Percentiles rank a stretch among this genome's conserved stretches.
Conservation (phyloP, 2,888 invertebrate genomes). For the Agrochola lychnidis region DNA sequence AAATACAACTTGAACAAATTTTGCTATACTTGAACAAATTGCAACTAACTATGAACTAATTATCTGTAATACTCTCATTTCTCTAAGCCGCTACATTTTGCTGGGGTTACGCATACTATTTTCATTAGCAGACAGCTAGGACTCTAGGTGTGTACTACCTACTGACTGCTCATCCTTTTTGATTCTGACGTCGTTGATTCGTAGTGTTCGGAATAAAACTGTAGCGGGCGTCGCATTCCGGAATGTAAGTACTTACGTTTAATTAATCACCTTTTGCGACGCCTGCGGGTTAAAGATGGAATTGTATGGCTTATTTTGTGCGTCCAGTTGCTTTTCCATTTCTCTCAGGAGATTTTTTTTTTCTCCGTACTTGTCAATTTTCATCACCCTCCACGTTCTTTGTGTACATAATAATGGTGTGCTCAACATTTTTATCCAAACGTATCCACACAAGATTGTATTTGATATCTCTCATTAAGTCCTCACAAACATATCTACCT, state of each 20-base stretch:
- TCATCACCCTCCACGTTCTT: neutral
- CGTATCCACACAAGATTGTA: slow-evolving; percentile 40
- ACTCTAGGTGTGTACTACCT: neutral
- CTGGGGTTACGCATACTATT: too few relatives aligned
- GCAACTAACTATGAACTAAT: too few relatives aligned
- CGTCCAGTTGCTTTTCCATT: slow-evolving; percentile 1
- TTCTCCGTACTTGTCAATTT: neutral
- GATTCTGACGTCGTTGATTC: too few relatives aligned
- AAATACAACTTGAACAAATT: too few relatives aligned
- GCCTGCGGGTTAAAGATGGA: neutral
- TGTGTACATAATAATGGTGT: slow-evolving; percentile 21
- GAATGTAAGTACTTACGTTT: too few relatives aligned
- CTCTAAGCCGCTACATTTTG: too few relatives aligned
- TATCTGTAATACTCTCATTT: too few relatives aligned
- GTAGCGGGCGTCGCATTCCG: neutral
- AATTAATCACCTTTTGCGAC: neutral
- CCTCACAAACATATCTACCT: slow-evolving; percentile 4
- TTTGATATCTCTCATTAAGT: slow-evolving; percentile 61
- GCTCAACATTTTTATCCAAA: slow-evolving; percentile 21
- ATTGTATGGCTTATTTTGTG: neutral
- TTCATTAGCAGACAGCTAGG: neutral
- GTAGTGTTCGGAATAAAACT: neutral
- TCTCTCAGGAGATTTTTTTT: neutral
- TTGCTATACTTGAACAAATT: too few relatives aligned
- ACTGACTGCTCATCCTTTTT: neutral